Conservation (phyloP, 2,888 invertebrate genomes). For the Acleris cristana region DNA sequence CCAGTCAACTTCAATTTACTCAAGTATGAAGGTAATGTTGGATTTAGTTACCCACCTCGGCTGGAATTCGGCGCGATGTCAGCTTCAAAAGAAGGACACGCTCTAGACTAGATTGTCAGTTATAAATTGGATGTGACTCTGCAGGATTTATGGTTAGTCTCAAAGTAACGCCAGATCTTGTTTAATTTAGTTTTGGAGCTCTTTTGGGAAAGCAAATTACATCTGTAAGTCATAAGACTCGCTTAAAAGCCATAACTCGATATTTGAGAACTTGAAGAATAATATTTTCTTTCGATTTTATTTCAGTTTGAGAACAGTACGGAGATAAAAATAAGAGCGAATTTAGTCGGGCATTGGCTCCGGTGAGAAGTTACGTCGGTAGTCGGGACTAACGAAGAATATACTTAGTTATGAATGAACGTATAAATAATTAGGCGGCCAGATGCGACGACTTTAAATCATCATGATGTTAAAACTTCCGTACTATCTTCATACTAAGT, state of each 20-base stretch:
- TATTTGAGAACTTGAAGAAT: conserved; percentile 4
- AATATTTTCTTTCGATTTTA: conserved; percentile 7
- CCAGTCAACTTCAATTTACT: conserved; percentile 28
- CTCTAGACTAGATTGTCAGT: conserved; percentile 1
- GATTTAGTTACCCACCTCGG: conserved; percentile 21
- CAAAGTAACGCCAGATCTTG: neutral
- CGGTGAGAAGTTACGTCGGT: conserved; percentile 31
- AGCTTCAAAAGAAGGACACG: conserved; percentile 16
- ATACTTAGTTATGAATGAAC: conserved; percentile 62
- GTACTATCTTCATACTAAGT: conserved; percentile 17
- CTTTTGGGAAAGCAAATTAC: neutral
- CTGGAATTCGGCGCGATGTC: conserved; percentile 15
- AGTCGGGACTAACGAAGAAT: conserved; percentile 51
- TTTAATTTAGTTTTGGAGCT: neutral
- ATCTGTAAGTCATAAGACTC: neutral
- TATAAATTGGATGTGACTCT: conserved; percentile 17
- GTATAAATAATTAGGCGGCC: conserved; percentile 61
- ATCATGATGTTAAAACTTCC: conserved; percentile 37
- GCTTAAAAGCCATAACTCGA: neutral
- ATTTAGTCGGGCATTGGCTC: conserved; percentile 20
- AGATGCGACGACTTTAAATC: conserved; percentile 60
- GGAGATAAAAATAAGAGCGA: conserved; percentile 15
- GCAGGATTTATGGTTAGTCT: conserved; percentile 2
- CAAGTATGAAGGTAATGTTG: conserved; percentile 16
- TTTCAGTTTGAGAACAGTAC: conserved; percentile 8